Conservation (phyloP, 2,888 invertebrate species). For the Panopea generosa region DNA sequence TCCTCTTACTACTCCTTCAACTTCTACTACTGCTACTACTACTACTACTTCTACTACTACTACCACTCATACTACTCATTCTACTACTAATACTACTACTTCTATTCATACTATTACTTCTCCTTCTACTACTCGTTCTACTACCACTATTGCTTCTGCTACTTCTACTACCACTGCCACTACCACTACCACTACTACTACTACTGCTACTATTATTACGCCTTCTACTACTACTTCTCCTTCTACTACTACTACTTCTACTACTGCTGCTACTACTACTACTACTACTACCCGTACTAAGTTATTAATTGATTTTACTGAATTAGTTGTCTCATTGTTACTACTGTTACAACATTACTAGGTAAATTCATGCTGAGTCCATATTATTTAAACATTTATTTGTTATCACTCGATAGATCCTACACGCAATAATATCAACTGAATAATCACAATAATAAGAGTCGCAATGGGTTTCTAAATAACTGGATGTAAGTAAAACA, state of each 20-base stretch:
- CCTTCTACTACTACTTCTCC: constrained; percentile 7
- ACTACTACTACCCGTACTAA: constrained; percentile 12
- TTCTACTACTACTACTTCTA: constrained; percentile 15
- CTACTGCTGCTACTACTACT: constrained; percentile 9
- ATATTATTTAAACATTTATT: too few relatives aligned
- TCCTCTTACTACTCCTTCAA: constrained; percentile 23
- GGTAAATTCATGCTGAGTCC: too few relatives aligned
- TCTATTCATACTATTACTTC: constrained; percentile 7
- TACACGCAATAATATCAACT: too few relatives aligned
- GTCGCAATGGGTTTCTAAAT: too few relatives aligned
- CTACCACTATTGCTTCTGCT: constrained; percentile 5
- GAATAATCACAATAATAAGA: too few relatives aligned
- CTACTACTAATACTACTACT: constrained; percentile 18
- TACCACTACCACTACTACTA: constrained; percentile 14
- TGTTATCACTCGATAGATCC: too few relatives aligned
- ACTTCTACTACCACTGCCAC: constrained; percentile 13
- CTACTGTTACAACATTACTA: too few relatives aligned
- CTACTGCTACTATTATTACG: constrained; percentile 3
- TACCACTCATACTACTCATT: constrained; percentile 16
- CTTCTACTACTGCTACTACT: constrained; percentile 27
- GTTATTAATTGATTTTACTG: too few relatives aligned
- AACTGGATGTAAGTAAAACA: too few relatives aligned
- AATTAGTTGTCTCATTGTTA: too few relatives aligned
- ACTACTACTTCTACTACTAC: constrained; percentile 23
- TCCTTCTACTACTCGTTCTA: constrained; percentile 11